phyloP scores from a whole-genome alignment of 2,888 invertebrate genomes.

The Acronicta psi region DNA sequence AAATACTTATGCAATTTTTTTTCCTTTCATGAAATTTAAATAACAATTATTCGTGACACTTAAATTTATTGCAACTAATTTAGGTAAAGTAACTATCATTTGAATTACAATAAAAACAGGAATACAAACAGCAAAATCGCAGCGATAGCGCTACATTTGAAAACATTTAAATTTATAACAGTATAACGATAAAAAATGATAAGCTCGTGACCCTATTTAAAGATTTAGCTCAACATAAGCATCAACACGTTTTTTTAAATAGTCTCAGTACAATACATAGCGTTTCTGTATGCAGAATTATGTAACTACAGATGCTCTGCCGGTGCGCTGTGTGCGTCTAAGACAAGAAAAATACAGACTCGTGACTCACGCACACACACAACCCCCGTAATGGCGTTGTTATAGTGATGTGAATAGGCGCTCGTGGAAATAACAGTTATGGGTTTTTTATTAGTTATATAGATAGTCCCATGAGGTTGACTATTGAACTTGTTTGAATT shows the following conservation, averaged over 20 bases:
- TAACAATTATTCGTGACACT: no score
- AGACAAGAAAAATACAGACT: slow-evolving; percentile 60
- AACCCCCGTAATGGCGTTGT: slow-evolving; percentile 52
- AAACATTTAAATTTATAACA: slow-evolving; percentile 32
- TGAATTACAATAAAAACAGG: neutral
- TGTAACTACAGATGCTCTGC: slow-evolving; percentile 57
- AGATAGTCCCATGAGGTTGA: slow-evolving; percentile 42
- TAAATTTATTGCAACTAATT: no score
- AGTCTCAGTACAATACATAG: slow-evolving; percentile 28
- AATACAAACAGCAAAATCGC: slow-evolving; percentile 17
- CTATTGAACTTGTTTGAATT: slow-evolving; percentile 58
- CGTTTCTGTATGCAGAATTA: slow-evolving; percentile 60
- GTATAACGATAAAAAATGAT: slow-evolving; percentile 44
- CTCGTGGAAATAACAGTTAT: slow-evolving; percentile 60
- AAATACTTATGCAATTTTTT: no score
- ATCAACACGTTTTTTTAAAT: slow-evolving; percentile 37
- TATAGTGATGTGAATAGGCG: slow-evolving; percentile 64
- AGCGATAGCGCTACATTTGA: slow-evolving; percentile 41
- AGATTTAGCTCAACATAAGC: slow-evolving; percentile 34
- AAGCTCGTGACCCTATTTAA: slow-evolving; percentile 46
- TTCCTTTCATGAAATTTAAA: no score
- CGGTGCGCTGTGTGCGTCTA: slow-evolving; percentile 55
- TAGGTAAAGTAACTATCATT: no score
- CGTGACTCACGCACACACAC: slow-evolving; percentile 69
- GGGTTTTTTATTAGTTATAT: slow-evolving; percentile 54